phyloP scores from a whole-genome alignment of 1,140 invertebrate genomes.

The Asbolus verrucosus region DNA sequence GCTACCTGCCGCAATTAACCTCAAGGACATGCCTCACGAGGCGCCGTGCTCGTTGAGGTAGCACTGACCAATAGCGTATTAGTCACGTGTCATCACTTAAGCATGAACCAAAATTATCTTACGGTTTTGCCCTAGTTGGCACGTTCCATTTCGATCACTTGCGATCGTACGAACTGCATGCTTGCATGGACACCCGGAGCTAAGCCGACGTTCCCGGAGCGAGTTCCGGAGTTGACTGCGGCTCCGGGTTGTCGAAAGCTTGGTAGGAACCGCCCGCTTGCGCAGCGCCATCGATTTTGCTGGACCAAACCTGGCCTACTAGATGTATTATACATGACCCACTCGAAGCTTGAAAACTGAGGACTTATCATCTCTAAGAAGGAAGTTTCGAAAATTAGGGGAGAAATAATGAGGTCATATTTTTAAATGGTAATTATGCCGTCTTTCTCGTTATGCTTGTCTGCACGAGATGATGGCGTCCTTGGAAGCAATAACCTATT shows the following conservation, averaged over 20 bases:
- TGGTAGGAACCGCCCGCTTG: conserved; percentile 51
- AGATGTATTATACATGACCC: conserved; percentile 59
- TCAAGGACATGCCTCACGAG: no score
- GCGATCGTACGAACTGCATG: conserved; percentile 8
- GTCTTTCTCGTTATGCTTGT: neutral
- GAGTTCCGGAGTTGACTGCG: conserved; percentile 52
- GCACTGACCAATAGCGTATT: no score
- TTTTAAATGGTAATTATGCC: neutral
- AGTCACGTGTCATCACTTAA: conserved; percentile 25
- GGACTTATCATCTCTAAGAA: conserved; percentile 46
- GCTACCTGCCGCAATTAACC: no score
- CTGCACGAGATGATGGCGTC: no score
- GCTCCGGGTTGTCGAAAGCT: conserved; percentile 55
- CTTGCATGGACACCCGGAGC: neutral
- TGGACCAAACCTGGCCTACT: conserved; percentile 58
- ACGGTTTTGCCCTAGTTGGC: neutral
- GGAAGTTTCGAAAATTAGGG: conserved; percentile 21
- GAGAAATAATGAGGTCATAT: neutral
- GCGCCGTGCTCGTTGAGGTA: no score
- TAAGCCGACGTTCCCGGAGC: conserved; percentile 32
- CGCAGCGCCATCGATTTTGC: conserved; percentile 56
- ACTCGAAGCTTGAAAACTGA: conserved; percentile 49
- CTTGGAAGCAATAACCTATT: no score
- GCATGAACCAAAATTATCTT: no score
- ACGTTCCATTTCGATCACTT: conserved; percentile 10